Conservation (phyloP, 2,888 invertebrate genomes). For the Strigamia maritima region DNA sequence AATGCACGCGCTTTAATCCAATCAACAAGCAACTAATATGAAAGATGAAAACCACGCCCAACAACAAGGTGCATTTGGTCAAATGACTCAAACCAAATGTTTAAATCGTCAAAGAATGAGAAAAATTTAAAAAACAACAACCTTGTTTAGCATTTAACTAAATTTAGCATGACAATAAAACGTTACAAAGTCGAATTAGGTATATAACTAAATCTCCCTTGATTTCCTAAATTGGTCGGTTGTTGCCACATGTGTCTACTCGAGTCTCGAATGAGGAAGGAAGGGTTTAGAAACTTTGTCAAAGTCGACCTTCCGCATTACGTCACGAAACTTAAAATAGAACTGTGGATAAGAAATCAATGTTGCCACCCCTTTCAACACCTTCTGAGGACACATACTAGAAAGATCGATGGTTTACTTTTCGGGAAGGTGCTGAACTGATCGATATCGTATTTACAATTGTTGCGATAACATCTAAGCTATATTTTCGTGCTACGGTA, state of each 20-base stretch:
- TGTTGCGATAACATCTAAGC: slow-evolving; percentile 1
- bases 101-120: neutral
- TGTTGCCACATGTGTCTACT: neutral
- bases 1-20: slow-evolving; percentile 30
- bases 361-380: slow-evolving; percentile 24
- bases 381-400: neutral
- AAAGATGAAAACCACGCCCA: slow-evolving; percentile 11
- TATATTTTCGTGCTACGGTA: neutral
- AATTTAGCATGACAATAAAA: too few species aligned
- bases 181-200: too few species aligned
- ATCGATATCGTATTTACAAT: slow-evolving; percentile 3
- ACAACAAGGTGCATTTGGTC: slow-evolving; percentile 6
- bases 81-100: neutral
- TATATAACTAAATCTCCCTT: neutral
- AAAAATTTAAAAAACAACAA: too few species aligned
- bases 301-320: slow-evolving; percentile 19
- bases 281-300: slow-evolving; percentile 16
- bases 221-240: neutral
- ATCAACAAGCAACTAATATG: slow-evolving; percentile 32
- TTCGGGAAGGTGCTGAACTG: neutral
- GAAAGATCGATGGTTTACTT: slow-evolving; percentile 7
- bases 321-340: slow-evolving; percentile 6
- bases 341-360: slow-evolving; percentile 30
- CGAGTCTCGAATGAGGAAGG: neutral
- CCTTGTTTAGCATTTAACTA: too few species aligned